Evolutionary conservation across 2,113 vertebrate genomes (phyloP).

Genomic region (Mormyrus lacerda): DNA sequence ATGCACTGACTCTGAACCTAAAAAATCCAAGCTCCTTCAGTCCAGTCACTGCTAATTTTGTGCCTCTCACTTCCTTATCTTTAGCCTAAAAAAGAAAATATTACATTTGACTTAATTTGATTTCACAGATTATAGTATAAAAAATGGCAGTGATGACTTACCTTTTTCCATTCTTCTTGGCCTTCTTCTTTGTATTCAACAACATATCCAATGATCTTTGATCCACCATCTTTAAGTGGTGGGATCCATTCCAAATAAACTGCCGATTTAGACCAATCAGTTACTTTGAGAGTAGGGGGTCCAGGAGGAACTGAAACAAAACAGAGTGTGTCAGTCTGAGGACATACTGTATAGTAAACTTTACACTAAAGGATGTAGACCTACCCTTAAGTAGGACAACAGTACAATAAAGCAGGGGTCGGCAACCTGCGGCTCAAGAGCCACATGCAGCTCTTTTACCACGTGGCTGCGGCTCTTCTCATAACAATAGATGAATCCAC

Average conservation of each 20-base stretch:
- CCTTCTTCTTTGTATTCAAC: constrained; percentile 94
- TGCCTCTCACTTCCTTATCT: constrained; percentile 89
- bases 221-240: constrained; percentile 91
- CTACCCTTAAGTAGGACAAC: constrained; percentile 73
- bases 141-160: constrained; percentile 39
- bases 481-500: too few relatives aligned
- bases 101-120: not conserved
- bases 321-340: constrained; percentile 25
- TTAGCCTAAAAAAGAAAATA: constrained; percentile 66
- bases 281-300: constrained; percentile 85
- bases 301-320: constrained; percentile 75
- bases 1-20: constrained; percentile 85
- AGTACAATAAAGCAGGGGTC: not conserved
- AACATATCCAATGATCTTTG: constrained; percentile 85
- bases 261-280: constrained; percentile 87
- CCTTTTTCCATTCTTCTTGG: constrained; percentile 92
- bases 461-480: too few relatives aligned
- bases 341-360: not conserved
- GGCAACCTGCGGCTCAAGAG: too few relatives aligned
- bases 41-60: constrained; percentile 77
- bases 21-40: constrained; percentile 85
- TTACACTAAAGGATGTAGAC: constrained; percentile 18
- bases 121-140: not conserved
- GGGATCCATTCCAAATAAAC: constrained; percentile 88
- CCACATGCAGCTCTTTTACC: too few relatives aligned